These are phyloP conservation scores for Sylvia atricapilla DNA, from an alignment of 2,113 vertebrate species.

Conservation along the genomic window DNA sequence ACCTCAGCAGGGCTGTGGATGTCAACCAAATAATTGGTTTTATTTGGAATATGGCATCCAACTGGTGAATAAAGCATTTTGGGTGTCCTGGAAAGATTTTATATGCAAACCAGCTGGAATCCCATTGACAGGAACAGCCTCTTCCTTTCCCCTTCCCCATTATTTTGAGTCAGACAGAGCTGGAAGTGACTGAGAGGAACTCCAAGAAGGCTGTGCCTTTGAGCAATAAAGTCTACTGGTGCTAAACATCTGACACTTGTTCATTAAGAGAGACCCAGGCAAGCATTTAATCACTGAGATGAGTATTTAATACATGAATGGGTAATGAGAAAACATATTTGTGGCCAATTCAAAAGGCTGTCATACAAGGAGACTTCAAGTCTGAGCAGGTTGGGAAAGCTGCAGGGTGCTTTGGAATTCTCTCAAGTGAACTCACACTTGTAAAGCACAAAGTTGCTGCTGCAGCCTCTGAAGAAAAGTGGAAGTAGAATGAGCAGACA, in stretches of 20 bases:
- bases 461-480: not conserved
- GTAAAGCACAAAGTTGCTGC: not conserved
- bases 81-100: slow-evolving; percentile 54
- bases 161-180: slow-evolving; percentile 22
- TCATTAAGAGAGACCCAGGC: slow-evolving; percentile 2
- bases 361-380: slow-evolving; percentile 51
- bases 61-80: slow-evolving; percentile 51
- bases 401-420: slow-evolving; percentile 4
- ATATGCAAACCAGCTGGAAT: slow-evolving; percentile 55
- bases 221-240: slow-evolving; percentile 3
- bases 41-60: slow-evolving; percentile 27
- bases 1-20: slow-evolving; percentile 41
- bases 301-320: slow-evolving; percentile 59
- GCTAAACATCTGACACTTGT: slow-evolving; percentile 35
- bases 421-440: slow-evolving; percentile 14
- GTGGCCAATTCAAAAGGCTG: slow-evolving; percentile 50
- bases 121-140: slow-evolving; percentile 19
- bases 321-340: slow-evolving; percentile 26
- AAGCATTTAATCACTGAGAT: slow-evolving; percentile 28
- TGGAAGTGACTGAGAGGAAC: slow-evolving; percentile 12
- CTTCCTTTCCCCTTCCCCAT: slow-evolving; percentile 14
- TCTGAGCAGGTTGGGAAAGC: slow-evolving; percentile 45
- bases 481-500: not conserved
- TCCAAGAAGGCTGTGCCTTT: slow-evolving; percentile 22
- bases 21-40: slow-evolving; percentile 51